phyloP scores from a whole-genome alignment of 2,888 invertebrate species.

The Drosophila leonis region DNA sequence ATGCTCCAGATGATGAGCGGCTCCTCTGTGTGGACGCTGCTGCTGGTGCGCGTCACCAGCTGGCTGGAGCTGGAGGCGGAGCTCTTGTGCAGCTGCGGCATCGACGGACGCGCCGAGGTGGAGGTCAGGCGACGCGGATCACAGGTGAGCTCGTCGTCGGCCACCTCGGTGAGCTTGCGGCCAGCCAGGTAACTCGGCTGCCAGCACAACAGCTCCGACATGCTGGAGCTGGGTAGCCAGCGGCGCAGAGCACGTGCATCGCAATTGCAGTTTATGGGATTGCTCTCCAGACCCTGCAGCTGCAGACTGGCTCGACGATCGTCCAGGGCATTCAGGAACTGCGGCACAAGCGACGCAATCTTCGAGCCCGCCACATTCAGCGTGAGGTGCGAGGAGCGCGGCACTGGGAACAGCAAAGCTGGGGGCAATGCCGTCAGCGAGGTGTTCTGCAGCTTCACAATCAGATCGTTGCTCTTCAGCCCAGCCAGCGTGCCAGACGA shows the following conservation, averaged over 20 bases:
- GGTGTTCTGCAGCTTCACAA: conserved; percentile 92
- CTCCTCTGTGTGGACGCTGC: conserved; percentile 87
- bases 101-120: conserved; percentile 66
- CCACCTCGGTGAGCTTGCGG: conserved; percentile 90
- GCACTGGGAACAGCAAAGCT: conserved; percentile 93
- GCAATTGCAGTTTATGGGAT: conserved; percentile 95
- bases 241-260: conserved; percentile 91
- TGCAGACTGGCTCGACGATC: conserved; percentile 92
- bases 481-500: conserved; percentile 94
- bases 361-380: conserved; percentile 93
- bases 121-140: conserved; percentile 88
- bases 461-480: conserved; percentile 90
- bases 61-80: conserved; percentile 84
- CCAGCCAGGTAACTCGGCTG: conserved; percentile 90
- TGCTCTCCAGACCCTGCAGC: conserved; percentile 90
- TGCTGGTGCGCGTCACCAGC: conserved; percentile 85
- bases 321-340: conserved; percentile 92
- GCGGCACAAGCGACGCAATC: conserved; percentile 91
- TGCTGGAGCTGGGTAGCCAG: conserved; percentile 90
- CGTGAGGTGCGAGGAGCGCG: conserved; percentile 92
- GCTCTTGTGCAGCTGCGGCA: conserved; percentile 73
- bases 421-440: conserved; percentile 92
- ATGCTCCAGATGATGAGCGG: conserved; percentile 96
- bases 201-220: conserved; percentile 88
- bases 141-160: conserved; percentile 93